Conservation (phyloP, 2,113 vertebrate species). For the Pteropus alecto region DNA sequence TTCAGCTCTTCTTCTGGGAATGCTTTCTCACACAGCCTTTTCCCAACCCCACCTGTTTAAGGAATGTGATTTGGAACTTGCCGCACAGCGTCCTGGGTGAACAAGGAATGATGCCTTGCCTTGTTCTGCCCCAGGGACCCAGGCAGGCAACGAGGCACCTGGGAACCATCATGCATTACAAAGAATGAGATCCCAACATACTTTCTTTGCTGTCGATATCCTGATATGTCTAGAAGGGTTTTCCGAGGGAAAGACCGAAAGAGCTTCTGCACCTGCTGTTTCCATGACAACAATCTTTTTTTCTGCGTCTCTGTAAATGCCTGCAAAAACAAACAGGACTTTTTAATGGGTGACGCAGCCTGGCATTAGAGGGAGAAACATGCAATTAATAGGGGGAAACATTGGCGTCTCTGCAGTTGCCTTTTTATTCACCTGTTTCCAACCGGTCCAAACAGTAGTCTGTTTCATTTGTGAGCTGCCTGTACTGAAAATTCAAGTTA, state of each 20-base stretch:
- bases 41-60: slow-evolving; percentile 26
- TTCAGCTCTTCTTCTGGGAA: slow-evolving; percentile 36
- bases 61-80: neutral
- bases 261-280: slow-evolving; percentile 99
- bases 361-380: slow-evolving; percentile 41
- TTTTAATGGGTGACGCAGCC: slow-evolving; percentile 52
- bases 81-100: neutral
- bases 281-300: slow-evolving; percentile 99
- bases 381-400: slow-evolving; percentile 54
- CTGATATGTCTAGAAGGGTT: slow-evolving; percentile 96
- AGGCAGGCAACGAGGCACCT: neutral
- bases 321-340: slow-evolving; percentile 81
- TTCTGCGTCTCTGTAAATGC: slow-evolving; percentile 98
- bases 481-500: neutral
- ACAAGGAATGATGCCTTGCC: neutral
- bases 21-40: neutral
- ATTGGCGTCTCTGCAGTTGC: neutral
- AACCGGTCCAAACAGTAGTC: slow-evolving; percentile 36
- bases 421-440: slow-evolving; percentile 34
- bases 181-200: slow-evolving; percentile 72
- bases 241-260: slow-evolving; percentile 98
- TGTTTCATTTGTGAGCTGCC: neutral
- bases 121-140: neutral
- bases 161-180: neutral
- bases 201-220: slow-evolving; percentile 95